These are phyloP conservation scores for Labeo catla DNA, from an alignment of 2,113 vertebrate genomes.

Conservation along the genomic window DNA sequence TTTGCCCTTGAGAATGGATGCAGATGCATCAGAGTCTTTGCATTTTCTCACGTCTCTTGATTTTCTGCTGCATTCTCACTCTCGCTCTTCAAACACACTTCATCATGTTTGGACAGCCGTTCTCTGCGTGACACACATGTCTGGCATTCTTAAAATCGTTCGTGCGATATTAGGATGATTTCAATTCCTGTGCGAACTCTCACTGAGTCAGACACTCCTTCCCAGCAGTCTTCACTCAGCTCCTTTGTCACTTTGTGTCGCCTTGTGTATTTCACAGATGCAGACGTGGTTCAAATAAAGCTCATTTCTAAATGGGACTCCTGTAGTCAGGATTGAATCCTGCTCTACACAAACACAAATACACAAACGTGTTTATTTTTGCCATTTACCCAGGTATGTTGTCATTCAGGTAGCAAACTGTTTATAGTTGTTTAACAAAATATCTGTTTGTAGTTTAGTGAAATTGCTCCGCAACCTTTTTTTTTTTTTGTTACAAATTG, in stretches of 20 bases:
- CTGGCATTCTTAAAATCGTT: conserved; percentile 62
- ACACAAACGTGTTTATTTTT: not conserved
- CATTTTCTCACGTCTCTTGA: not conserved
- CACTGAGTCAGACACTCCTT: not conserved
- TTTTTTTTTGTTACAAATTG: not conserved
- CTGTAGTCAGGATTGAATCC: not conserved
- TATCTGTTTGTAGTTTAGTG: not conserved
- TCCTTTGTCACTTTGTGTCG: not conserved
- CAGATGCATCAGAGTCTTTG: not conserved
- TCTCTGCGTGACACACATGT: conserved; percentile 49
- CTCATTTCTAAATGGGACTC: not conserved
- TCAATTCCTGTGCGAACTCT: not conserved
- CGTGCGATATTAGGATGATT: conserved; percentile 25
- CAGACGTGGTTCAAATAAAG: not conserved
- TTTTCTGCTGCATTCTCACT: not conserved
- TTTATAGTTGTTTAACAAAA: not conserved
- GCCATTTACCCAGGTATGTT: not conserved
- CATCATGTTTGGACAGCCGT: not conserved
- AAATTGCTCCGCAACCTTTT: not conserved
- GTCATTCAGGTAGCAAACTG: not conserved
- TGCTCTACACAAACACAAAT: not conserved
- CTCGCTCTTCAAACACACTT: not conserved
- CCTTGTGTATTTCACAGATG: not conserved
- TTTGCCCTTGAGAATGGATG: not conserved
- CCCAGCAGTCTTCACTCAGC: not conserved